phyloP scores from a whole-genome alignment of 2,888 invertebrate genomes.

The Lepidonotus clava region DNA sequence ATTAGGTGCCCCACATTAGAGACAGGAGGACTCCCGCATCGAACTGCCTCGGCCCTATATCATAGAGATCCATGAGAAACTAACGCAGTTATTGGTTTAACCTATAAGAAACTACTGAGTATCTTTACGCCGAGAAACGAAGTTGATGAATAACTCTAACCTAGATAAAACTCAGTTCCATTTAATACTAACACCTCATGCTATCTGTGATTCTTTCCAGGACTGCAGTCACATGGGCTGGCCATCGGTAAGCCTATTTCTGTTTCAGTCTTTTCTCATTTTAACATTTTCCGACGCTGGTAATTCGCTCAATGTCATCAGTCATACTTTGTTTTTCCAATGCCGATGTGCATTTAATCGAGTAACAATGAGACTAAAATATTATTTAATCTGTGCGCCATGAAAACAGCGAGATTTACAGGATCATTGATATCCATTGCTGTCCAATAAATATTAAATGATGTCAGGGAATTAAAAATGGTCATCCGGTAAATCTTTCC shows the following conservation, averaged over 20 bases:
- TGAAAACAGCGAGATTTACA: neutral
- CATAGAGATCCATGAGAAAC: neutral
- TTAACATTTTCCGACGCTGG: neutral
- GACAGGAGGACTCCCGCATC: no score
- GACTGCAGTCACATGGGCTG: no score
- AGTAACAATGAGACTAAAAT: neutral
- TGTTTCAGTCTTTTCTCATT: neutral
- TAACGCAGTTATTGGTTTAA: neutral
- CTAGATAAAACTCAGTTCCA: no score
- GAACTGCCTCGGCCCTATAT: neutral
- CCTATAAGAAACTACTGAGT: no score
- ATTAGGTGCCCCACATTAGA: no score
- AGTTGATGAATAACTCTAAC: no score
- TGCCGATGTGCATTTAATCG: neutral
- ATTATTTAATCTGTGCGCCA: neutral
- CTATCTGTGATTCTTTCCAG: no score
- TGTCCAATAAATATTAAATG: neutral
- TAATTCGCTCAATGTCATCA: neutral
- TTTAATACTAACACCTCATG: no score
- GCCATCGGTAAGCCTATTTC: no score
- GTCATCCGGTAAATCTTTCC: no score
- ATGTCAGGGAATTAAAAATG: no score
- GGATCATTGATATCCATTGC: neutral
- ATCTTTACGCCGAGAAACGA: no score
- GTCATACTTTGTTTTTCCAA: neutral